Base-by-base conservation (phyloP, 2,888 invertebrate genomes). In the Copidosoma aretas region DNA sequence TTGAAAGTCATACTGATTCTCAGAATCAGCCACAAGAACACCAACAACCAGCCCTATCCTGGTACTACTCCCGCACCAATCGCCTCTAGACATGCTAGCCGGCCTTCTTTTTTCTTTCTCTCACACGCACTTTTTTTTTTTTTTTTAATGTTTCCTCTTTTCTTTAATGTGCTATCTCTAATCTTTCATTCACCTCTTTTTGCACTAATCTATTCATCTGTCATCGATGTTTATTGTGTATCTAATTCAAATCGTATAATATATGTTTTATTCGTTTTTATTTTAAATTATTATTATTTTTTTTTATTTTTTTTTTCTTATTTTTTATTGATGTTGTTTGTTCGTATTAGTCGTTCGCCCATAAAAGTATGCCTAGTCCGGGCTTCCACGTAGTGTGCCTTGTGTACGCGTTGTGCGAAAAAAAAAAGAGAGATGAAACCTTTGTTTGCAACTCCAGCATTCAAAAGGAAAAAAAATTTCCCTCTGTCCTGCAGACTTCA, bases 1-100 rank as follows among this genome's bases (percentile, higher is more conserved):
- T 80, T 78, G 80, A 81, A 80, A 81, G 73, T 79, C 81, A 82
- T 76, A 79, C 75, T 72, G 77, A 78, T 76, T 73, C 73, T 76
- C 79, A 80, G 75, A 77, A 75, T 70, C 82, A 82, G 77, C 52
- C 63, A 56, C 67, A 71, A 69, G 80, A 82, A 69, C 81, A 32
- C 22, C 57, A 70, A 56, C 71, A 71, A 69, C 81, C 82, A 67
- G 80, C 80, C 80, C 77, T 82, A 59, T 83, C 83, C 80, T 83
- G 82, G 82, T 83, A 78, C 75, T 83, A 82, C 76, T 81, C 83
- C 80, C 82, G 82, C 75, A 77, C 79, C 81, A 77, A 80, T 77
- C 82, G 81, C 81, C 82, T 82, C 73, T 83, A 83, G 83, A 83
- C 83, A 83, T 82, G 83, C 83, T 83, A 83, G 83, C 83, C 83